phyloP scores from a whole-genome alignment of 2,797 vertebrate genomes.

The Salmo trutta region DNA sequence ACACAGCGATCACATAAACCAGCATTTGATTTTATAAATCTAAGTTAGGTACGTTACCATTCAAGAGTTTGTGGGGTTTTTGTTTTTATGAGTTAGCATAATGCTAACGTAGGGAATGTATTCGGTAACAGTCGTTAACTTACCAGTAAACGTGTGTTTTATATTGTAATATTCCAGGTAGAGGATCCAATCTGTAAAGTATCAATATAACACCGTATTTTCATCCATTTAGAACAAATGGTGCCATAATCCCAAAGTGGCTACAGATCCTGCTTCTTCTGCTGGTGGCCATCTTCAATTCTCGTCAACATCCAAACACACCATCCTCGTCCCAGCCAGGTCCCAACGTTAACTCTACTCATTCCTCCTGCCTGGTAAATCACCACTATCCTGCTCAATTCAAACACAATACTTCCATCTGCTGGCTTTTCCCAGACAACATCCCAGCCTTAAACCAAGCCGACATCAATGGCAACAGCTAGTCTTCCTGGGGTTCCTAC shows the following conservation, averaged over 20 bases:
- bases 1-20: background rate
- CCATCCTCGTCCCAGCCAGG: too few species aligned
- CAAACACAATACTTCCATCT: too few species aligned
- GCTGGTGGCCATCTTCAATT: slow-evolving; percentile 77
- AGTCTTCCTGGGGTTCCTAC: too few species aligned
- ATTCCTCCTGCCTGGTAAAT: too few species aligned
- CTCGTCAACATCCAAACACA: slow-evolving; percentile 65
- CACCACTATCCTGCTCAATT: too few species aligned
- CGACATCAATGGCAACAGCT: too few species aligned
- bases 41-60: slow-evolving; percentile 7
- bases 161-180: slow-evolving; percentile 2
- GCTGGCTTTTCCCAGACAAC: too few species aligned
- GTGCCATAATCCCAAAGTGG: slow-evolving; percentile 54
- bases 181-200: slow-evolving; percentile 22
- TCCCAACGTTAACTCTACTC: too few species aligned
- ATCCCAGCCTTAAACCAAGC: too few species aligned
- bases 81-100: background rate
- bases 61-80: slow-evolving; percentile 3
- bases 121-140: slow-evolving; percentile 46
- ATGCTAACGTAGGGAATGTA: slow-evolving; percentile 23
- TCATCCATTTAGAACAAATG: slow-evolving; percentile 67
- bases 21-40: too few species aligned
- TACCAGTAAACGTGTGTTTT: slow-evolving; percentile 48
- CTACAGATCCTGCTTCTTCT: slow-evolving; percentile 45
- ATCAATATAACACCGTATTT: slow-evolving; percentile 31